phyloP scores from a whole-genome alignment of 2,797 vertebrate genomes.

The Siniperca scherzeri region DNA sequence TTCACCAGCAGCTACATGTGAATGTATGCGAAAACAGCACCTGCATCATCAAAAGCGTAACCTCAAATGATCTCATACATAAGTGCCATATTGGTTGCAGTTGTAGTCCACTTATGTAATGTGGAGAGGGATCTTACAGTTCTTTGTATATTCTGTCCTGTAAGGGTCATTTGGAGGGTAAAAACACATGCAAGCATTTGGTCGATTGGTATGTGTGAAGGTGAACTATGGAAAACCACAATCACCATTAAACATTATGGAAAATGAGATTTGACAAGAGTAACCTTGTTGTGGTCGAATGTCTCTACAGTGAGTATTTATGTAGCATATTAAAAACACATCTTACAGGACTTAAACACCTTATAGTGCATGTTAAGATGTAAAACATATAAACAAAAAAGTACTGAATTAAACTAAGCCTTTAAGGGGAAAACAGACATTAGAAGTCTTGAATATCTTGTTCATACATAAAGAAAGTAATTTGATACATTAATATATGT shows the following conservation, averaged over 20 bases:
- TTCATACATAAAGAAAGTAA: background rate
- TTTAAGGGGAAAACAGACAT: background rate
- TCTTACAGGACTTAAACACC: background rate
- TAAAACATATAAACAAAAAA: background rate
- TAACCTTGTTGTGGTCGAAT: constrained; percentile 12
- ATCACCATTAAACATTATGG: constrained; percentile 25
- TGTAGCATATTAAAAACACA: background rate
- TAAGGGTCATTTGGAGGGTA: constrained; percentile 37
- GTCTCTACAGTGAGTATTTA: background rate
- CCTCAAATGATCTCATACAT: constrained; percentile 18
- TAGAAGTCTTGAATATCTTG: background rate
- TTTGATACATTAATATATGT: background rate
- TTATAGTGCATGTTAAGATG: background rate
- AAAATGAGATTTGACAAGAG: constrained; percentile 31
- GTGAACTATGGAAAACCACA: constrained; percentile 29
- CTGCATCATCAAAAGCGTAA: constrained; percentile 17
- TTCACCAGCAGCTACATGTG: constrained; percentile 25
- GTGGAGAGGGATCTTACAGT: constrained; percentile 19
- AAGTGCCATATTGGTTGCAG: constrained; percentile 8
- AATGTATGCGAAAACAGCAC: background rate
- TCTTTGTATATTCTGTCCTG: constrained; percentile 36
- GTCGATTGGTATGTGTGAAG: constrained; percentile 38
- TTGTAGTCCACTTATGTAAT: constrained; percentile 13
- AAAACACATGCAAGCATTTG: constrained; percentile 21
- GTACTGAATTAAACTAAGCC: background rate